Evolutionary conservation across 2,888 invertebrate genomes (phyloP).

Genomic region (Ommatoiulus sabulosus): DNA sequence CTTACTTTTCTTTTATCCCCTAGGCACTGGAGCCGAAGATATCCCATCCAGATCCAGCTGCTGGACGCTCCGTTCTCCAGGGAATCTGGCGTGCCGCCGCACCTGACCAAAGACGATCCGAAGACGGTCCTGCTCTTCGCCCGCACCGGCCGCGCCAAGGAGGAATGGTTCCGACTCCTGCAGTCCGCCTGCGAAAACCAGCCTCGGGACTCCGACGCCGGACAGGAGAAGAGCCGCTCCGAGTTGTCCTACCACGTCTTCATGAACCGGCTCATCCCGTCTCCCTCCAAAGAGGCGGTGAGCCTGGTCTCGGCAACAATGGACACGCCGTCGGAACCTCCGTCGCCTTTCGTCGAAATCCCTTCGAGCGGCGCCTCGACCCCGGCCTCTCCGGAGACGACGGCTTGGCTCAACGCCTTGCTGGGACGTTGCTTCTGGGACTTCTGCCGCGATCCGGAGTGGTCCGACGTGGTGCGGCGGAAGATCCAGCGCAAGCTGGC

Average conservation of each 20-base stretch:
- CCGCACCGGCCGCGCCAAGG: slow-evolving; percentile 89
- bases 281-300: not conserved
- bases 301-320: too few relatives aligned
- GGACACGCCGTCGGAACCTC: not conserved
- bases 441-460: slow-evolving; percentile 79
- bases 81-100: slow-evolving; percentile 63
- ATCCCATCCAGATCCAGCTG: slow-evolving; percentile 81
- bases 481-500: slow-evolving; percentile 87
- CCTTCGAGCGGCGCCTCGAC: slow-evolving; percentile 55
- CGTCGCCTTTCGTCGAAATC: slow-evolving; percentile 60
- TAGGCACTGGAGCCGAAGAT: slow-evolving; percentile 90
- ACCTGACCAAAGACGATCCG: slow-evolving; percentile 61
- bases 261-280: slow-evolving; percentile 55
- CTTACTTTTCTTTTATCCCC: not conserved
- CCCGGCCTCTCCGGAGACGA: slow-evolving; percentile 66
- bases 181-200: slow-evolving; percentile 63
- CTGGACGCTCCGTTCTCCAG: slow-evolving; percentile 56
- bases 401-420: slow-evolving; percentile 82
- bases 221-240: not conserved
- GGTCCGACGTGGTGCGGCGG: slow-evolving; percentile 78
- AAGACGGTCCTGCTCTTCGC: slow-evolving; percentile 75
- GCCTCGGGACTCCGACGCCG: not conserved
- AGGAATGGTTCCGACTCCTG: slow-evolving; percentile 80
- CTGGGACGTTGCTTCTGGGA: slow-evolving; percentile 85
- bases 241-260: slow-evolving; percentile 22